Percentiles rank a stretch among this genome's conserved stretches.
phyloP scores from a whole-genome alignment of 37 sponge, comb jelly and placozoan species.

The Agelas oroides region DNA sequence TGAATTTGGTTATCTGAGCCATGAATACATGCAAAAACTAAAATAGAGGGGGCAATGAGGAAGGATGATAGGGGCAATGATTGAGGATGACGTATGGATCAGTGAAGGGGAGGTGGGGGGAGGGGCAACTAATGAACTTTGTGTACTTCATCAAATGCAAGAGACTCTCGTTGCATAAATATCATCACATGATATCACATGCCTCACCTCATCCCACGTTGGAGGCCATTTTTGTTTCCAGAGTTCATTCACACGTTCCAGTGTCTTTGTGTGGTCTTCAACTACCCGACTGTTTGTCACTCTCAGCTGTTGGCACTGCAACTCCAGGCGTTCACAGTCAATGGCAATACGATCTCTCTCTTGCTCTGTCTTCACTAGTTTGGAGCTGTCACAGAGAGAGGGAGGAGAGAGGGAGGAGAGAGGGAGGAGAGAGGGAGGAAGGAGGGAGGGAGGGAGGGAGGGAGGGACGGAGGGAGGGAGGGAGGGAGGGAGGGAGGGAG shows the following conservation, averaged over 20 bases:
- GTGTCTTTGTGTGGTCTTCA: conserved; percentile 59
- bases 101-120: too few relatives aligned
- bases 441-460: conserved; percentile 4
- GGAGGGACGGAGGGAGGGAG: conserved; percentile 16
- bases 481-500: conserved; percentile 19
- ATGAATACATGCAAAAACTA: too few relatives aligned
- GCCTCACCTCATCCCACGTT: conserved; percentile 65
- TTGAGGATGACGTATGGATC: too few relatives aligned
- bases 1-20: too few relatives aligned
- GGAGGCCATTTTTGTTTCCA: conserved; percentile 77
- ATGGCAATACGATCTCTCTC: conserved; percentile 38
- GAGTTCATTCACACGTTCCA: conserved; percentile 61
- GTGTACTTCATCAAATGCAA: too few relatives aligned
- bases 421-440: background rate
- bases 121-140: too few relatives aligned
- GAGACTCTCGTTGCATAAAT: too few relatives aligned
- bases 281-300: conserved; percentile 28
- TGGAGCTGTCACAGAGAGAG: background rate
- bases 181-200: too few relatives aligned
- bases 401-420: too few relatives aligned
- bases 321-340: conserved; percentile 41
- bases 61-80: too few relatives aligned
- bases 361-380: conserved; percentile 21
- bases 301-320: conserved; percentile 61
- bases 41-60: too few relatives aligned